Conservation (phyloP, 2,797 vertebrate genomes). For the Hydrocynus forskahlii region DNA sequence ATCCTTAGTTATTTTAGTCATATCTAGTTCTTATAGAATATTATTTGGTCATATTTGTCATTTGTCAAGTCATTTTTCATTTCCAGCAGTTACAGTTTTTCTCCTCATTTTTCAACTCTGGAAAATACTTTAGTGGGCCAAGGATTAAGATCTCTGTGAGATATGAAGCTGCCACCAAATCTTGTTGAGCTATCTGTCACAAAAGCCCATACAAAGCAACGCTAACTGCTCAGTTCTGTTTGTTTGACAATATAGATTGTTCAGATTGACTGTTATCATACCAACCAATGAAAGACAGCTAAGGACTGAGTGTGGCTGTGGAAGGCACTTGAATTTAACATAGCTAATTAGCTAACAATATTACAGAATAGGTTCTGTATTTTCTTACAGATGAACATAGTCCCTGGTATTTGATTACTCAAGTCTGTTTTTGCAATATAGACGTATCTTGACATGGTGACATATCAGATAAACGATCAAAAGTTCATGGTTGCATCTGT, state of each 20-base stretch:
- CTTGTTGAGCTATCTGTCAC: not conserved
- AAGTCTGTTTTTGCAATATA: too few species aligned
- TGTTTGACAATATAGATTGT: not conserved
- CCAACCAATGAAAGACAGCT: not conserved
- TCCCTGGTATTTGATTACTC: too few species aligned
- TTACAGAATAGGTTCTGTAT: too few species aligned
- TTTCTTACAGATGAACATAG: too few species aligned
- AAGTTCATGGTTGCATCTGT: too few species aligned
- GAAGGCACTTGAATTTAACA: too few species aligned
- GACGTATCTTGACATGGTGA: too few species aligned
- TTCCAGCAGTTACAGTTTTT: not conserved
- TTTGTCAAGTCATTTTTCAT: not conserved
- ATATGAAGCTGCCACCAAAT: not conserved
- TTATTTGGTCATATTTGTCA: not conserved
- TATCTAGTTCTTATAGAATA: not conserved
- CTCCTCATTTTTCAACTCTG: not conserved
- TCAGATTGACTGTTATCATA: not conserved
- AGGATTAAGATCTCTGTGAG: not conserved
- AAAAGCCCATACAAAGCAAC: not conserved
- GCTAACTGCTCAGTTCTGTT: not conserved
- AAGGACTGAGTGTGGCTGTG: not conserved
- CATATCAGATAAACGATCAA: too few species aligned
- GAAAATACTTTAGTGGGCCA: not conserved
- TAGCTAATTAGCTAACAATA: too few species aligned
- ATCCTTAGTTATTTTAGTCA: slow-evolving; percentile 15